phyloP scores from a whole-genome alignment of 2,888 invertebrate genomes.

The Sarcophaga rosellei region DNA sequence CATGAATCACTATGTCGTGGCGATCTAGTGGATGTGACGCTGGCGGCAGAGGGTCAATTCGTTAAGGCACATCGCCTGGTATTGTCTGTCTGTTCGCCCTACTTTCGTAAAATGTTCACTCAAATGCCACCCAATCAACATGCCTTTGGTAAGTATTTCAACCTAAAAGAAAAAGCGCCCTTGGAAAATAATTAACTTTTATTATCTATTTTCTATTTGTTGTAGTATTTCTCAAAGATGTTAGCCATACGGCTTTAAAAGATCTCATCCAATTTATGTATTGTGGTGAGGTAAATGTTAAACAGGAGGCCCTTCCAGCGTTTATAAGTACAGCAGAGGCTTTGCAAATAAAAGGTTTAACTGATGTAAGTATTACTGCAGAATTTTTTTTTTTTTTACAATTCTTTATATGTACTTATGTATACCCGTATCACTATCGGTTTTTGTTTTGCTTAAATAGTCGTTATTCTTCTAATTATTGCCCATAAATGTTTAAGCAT shows the following conservation, averaged over 20 bases:
- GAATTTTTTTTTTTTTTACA: background rate
- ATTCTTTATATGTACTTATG: conserved; percentile 13
- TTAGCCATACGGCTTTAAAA: conserved; percentile 86
- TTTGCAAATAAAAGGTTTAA: conserved; percentile 87
- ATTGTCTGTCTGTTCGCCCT: conserved; percentile 88
- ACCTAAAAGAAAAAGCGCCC: background rate
- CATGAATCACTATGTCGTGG: conserved; percentile 87
- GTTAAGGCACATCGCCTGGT: conserved; percentile 88
- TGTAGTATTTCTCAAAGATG: conserved; percentile 87
- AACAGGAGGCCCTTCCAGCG: conserved; percentile 87
- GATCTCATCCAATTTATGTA: conserved; percentile 88
- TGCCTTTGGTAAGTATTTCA: conserved; percentile 84
- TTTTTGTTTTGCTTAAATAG: background rate
- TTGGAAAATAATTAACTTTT: background rate
- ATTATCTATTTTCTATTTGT: conserved; percentile 64
- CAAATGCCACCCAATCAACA: conserved; percentile 86
- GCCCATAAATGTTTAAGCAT: background rate
- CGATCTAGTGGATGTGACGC: conserved; percentile 86
- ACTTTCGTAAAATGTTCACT: conserved; percentile 88
- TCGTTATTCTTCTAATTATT: background rate
- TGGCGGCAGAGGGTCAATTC: conserved; percentile 87
- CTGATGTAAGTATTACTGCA: conserved; percentile 83
- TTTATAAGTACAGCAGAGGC: conserved; percentile 88
- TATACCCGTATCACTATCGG: too few relatives aligned
- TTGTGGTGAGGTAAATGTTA: conserved; percentile 87